Evolutionary conservation across 1,140 invertebrate genomes (phyloP).

Genomic region (Maniola jurtina): DNA sequence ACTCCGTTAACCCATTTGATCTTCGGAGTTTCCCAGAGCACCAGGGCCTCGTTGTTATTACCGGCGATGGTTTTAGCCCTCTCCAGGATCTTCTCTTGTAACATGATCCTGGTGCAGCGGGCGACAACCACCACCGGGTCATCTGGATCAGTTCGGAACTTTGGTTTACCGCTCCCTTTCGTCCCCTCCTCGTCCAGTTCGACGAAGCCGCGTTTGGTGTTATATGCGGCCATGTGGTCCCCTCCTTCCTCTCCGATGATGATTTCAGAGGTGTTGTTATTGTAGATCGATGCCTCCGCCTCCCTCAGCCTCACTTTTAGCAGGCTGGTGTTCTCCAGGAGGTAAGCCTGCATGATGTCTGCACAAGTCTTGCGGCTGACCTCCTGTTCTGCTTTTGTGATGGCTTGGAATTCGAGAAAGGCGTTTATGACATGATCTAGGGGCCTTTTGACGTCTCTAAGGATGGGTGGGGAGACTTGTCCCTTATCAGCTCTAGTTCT

Average conservation of each 20-base stretch:
- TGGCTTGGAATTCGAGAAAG: constrained; percentile 25
- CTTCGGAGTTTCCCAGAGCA: background rate
- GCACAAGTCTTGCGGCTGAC: constrained; percentile 21
- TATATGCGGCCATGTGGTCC: constrained; percentile 35
- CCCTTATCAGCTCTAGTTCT: constrained; percentile 5
- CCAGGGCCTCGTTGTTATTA: constrained; percentile 6
- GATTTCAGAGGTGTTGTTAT: constrained; percentile 31
- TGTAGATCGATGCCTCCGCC: constrained; percentile 31
- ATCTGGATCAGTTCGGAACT: background rate
- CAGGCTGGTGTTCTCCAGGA: background rate
- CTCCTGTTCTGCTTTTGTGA: constrained; percentile 20
- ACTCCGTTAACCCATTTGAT: constrained; percentile 35
- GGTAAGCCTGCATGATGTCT: constrained; percentile 24
- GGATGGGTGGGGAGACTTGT: background rate
- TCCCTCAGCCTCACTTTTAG: constrained; percentile 25
- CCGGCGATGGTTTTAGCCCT: background rate
- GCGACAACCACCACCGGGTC: constrained; percentile 28
- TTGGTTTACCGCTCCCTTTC: background rate
- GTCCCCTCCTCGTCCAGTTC: background rate
- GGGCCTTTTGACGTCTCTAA: background rate
- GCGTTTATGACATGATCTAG: constrained; percentile 27
- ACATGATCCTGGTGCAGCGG: constrained; percentile 24
- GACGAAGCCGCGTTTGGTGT: constrained; percentile 24
- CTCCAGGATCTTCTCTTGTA: constrained; percentile 28
- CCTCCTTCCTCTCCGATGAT: constrained; percentile 13